These are phyloP conservation scores for Odocoileus hemionus DNA, from an alignment of 2,113 vertebrate genomes.

Conservation along the genomic window DNA sequence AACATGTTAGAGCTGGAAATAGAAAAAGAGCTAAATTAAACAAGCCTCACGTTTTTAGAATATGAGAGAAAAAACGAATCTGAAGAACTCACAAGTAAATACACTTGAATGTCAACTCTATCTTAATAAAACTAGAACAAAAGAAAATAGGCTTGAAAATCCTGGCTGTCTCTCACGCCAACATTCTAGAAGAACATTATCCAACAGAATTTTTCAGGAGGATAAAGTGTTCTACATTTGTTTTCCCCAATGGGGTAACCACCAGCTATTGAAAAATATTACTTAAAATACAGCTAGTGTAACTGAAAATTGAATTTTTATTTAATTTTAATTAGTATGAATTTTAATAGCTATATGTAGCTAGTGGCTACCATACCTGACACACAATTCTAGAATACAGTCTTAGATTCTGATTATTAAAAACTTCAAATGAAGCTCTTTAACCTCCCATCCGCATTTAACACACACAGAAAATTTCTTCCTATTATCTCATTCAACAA, in stretches of 20 bases:
- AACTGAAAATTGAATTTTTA: background rate
- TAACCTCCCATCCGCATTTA: background rate
- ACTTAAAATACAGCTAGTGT: background rate
- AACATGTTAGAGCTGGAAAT: background rate
- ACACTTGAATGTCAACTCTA: background rate
- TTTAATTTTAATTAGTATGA: background rate
- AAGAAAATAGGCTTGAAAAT: background rate
- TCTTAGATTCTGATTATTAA: slow-evolving; percentile 11
- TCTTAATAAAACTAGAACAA: background rate
- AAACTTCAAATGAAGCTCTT: slow-evolving; percentile 5
- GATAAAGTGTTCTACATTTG: background rate
- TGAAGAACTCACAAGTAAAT: background rate
- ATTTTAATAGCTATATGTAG: background rate
- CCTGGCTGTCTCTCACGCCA: background rate
- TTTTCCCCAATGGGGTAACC: background rate
- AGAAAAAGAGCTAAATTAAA: background rate
- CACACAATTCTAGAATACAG: background rate
- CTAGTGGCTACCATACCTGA: background rate
- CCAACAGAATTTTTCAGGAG: background rate
- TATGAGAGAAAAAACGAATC: background rate
- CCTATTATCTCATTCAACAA: background rate
- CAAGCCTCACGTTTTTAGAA: slow-evolving; percentile 11
- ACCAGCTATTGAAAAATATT: background rate
- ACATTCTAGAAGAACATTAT: background rate
- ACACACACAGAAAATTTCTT: background rate